These are phyloP conservation scores for Antechinus stuartii DNA, from an alignment of 2,113 vertebrate species.

Conservation along the genomic window DNA sequence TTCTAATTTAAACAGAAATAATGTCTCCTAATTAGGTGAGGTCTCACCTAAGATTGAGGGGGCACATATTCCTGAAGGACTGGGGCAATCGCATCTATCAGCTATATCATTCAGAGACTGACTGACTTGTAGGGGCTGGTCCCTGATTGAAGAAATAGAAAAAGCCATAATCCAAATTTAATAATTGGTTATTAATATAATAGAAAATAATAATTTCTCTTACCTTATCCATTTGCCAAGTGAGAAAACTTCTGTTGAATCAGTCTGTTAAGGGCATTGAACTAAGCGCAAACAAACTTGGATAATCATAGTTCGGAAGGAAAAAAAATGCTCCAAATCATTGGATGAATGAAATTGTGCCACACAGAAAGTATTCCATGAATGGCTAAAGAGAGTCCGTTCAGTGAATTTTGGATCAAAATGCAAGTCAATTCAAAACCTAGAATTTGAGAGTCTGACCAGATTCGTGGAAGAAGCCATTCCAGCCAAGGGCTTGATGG, in stretches of 20 bases:
- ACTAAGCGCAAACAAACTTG: not conserved
- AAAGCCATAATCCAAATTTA: not conserved
- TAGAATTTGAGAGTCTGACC: not conserved
- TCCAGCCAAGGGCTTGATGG: not conserved
- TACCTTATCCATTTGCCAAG: not conserved
- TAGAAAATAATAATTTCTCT: not conserved
- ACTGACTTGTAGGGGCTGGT: not conserved
- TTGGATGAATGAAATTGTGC: not conserved
- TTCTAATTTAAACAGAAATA: not conserved
- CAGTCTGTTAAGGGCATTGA: not conserved
- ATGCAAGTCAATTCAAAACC: not conserved
- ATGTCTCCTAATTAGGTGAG: not conserved
- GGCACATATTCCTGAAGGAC: not conserved
- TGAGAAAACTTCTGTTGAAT: not conserved
- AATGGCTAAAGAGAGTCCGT: not conserved
- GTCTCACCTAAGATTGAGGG: not conserved
- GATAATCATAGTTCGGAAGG: not conserved
- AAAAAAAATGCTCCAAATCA: not conserved
- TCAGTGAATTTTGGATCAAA: not conserved
- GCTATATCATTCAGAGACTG: not conserved
- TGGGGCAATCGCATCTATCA: not conserved
- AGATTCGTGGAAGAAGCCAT: not conserved
- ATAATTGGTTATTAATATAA: not conserved
- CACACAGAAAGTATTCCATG: not conserved
- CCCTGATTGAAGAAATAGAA: not conserved